These are phyloP conservation scores for Epinotia ramella DNA, from an alignment of 2,888 invertebrate species.

Conservation along the genomic window DNA sequence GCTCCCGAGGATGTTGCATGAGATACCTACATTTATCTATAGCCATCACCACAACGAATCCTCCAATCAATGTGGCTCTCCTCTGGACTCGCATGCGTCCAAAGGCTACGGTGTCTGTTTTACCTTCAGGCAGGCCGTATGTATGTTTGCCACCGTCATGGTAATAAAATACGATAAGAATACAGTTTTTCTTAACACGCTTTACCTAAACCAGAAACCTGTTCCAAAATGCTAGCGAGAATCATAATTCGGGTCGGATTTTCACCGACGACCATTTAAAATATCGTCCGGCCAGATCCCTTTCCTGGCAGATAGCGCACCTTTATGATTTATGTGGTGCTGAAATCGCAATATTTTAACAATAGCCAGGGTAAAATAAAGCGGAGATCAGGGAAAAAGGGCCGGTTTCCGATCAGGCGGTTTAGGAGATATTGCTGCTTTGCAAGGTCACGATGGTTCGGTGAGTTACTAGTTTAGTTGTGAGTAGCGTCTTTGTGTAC, in stretches of 20 bases:
- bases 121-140: too few relatives aligned
- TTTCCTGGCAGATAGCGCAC: conserved; percentile 33
- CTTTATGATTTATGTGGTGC: conserved; percentile 43
- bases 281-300: conserved; percentile 38
- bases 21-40: too few relatives aligned
- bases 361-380: conserved; percentile 30
- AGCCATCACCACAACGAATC: too few relatives aligned
- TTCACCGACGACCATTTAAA: conserved; percentile 34
- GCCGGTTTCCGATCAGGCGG: conserved; percentile 13
- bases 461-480: neutral
- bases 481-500: too few relatives aligned
- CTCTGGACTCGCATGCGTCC: too few relatives aligned
- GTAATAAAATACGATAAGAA: too few relatives aligned
- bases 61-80: too few relatives aligned
- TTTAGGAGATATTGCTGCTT: conserved; percentile 13
- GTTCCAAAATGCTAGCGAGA: conserved; percentile 1
- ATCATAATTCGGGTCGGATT: conserved; percentile 16
- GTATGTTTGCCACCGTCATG: too few relatives aligned
- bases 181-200: neutral
- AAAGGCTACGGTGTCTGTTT: too few relatives aligned
- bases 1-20: too few relatives aligned
- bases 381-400: conserved; percentile 30
- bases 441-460: neutral
- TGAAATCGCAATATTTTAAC: conserved; percentile 43
- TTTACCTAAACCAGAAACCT: neutral